Percentiles rank a stretch among this genome's conserved stretches.
phyloP scores from a whole-genome alignment of 2,113 vertebrate genomes.

The Apaloderma vittatum region DNA sequence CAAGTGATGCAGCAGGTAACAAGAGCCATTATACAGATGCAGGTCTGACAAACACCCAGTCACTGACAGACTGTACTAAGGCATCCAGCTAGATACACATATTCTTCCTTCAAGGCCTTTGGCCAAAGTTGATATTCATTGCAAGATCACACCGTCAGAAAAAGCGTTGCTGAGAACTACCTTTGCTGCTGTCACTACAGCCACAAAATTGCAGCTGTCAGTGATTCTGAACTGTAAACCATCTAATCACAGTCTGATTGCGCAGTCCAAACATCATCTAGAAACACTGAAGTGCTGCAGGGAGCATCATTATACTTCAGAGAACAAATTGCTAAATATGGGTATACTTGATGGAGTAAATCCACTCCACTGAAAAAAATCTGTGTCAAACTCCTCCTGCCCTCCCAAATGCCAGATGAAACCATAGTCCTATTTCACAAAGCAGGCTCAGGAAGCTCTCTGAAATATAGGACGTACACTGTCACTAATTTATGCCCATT shows the following conservation, averaged over 20 bases:
- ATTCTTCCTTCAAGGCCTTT: not conserved
- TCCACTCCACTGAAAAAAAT: not conserved
- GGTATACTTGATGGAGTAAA: not conserved
- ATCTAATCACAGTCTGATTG: slow-evolving; percentile 13
- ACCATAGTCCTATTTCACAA: not conserved
- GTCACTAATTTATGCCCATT: not conserved
- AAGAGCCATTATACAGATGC: not conserved
- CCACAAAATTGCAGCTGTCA: not conserved
- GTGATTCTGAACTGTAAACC: not conserved
- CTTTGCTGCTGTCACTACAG: not conserved
- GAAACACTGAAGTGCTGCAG: not conserved
- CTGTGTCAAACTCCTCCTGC: not conserved
- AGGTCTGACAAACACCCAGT: not conserved
- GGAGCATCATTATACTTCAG: not conserved
- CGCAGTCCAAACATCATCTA: not conserved
- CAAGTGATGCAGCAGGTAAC: not conserved
- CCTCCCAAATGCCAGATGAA: not conserved
- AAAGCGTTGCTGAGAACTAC: not conserved
- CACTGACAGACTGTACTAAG: not conserved
- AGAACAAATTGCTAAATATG: slow-evolving; percentile 20
- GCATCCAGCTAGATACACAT: not conserved
- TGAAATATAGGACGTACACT: not conserved
- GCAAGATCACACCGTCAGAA: not conserved
- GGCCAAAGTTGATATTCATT: not conserved
- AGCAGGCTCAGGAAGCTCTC: not conserved